Base-by-base conservation (phyloP, 1,140 invertebrate species). In the Ladona fulva region DNA sequence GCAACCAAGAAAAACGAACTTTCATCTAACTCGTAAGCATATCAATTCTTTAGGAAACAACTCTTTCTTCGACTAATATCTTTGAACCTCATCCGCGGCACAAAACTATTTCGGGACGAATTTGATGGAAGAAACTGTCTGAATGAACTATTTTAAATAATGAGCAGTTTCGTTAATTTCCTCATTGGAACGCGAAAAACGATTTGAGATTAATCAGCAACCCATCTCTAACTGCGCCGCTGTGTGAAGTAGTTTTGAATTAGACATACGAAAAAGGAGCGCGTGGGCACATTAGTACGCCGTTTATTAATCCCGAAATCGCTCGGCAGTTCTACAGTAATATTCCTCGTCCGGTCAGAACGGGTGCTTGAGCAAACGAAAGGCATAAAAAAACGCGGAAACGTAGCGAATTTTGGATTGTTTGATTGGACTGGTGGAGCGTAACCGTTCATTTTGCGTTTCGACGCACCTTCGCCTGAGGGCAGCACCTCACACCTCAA, bases 401-500 rank as follows among this genome's bases (percentile, higher is more conserved):
- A 16, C 52, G 52, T 3, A 6, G 1, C 52, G 52, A 66, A 66
- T 66, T 66, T 66, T 12, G 52, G 52, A 66, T 66, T 66, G 52
- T 66, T 66, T 66, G 52, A 66, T 66, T 66, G 52, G 52, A 22
- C 52, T 22, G 5, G 52, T 12, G 52, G 12, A 66, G 12, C n/a
- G 52, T 66, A 66, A 66, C 52, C 52, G 52, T 66, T 66, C 3
- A 22, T 66, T 66, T 66, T 66, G 52, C n/a, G 52, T 66, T 66
- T 12, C 52, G 52, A 66, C 52, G 52, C 52, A 66, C 52, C 52
- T 66, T 12, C 52, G 52, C 52, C 52, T 16, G 52, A 66, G 52
- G 52, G 52, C 52, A 66, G 52, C 52, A 66, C 52, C 52, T 66
- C 52, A 66, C 52, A 66, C 52, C 52, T 66, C 52, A 66, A 66